These are phyloP conservation scores for Diarsia dahlii DNA, from an alignment of 2,888 invertebrate species.

Conservation along the genomic window DNA sequence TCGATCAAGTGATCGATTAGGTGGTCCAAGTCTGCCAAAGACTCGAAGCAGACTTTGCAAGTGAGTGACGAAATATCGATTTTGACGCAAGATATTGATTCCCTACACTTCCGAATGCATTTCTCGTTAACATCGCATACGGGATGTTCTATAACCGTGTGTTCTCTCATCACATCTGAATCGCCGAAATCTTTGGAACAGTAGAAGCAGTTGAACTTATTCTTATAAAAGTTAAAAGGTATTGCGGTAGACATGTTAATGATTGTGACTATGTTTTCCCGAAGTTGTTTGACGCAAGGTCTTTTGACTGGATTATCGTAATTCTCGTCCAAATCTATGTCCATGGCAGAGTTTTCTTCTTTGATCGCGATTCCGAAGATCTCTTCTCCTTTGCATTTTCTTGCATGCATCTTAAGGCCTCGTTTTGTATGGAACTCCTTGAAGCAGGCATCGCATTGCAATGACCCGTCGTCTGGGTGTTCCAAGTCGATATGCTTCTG, in stretches of 20 bases:
- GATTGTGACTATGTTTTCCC: slow-evolving; percentile 84
- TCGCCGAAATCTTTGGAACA: slow-evolving; percentile 87
- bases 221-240: slow-evolving; percentile 88
- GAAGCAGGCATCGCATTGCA: slow-evolving; percentile 83
- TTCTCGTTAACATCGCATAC: slow-evolving; percentile 84
- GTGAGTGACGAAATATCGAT: slow-evolving; percentile 84
- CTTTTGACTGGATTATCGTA: slow-evolving; percentile 78
- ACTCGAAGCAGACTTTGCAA: slow-evolving; percentile 85
- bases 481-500: slow-evolving; percentile 85
- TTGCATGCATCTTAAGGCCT: slow-evolving; percentile 84
- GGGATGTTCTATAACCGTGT: slow-evolving; percentile 83
- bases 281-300: slow-evolving; percentile 85
- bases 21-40: slow-evolving; percentile 79
- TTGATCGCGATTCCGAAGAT: slow-evolving; percentile 77
- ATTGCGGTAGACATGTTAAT: slow-evolving; percentile 88
- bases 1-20: slow-evolving; percentile 84
- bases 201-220: slow-evolving; percentile 88
- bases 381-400: slow-evolving; percentile 82
- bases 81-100: slow-evolving; percentile 87
- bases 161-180: slow-evolving; percentile 84
- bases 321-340: slow-evolving; percentile 74
- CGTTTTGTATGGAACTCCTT: slow-evolving; percentile 87
- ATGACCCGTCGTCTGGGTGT: slow-evolving; percentile 85
- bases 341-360: slow-evolving; percentile 80
- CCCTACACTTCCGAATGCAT: slow-evolving; percentile 85